These are phyloP conservation scores for Geophilus truncorum DNA, from an alignment of 2,888 invertebrate species.

Conservation along the genomic window DNA sequence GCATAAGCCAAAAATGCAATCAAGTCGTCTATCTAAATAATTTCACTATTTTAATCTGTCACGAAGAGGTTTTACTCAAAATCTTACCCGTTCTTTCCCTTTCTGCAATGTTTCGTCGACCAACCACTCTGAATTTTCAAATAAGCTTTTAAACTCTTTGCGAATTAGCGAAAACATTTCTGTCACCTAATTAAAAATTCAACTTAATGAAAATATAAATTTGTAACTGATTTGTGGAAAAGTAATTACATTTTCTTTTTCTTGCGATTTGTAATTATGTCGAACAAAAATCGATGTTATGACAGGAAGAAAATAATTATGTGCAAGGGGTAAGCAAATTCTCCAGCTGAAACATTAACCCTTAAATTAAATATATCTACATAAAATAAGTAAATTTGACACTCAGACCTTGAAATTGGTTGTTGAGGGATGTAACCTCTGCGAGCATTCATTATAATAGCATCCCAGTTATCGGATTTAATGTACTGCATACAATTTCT, in stretches of 20 bases:
- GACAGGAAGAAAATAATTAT: not conserved
- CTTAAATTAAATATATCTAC: not conserved
- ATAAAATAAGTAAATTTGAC: not conserved
- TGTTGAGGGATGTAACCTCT: not conserved
- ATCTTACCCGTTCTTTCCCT: not conserved
- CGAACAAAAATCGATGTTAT: not conserved
- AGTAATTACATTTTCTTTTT: not conserved
- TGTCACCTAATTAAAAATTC: not conserved
- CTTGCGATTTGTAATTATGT: not conserved
- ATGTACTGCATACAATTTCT: not conserved
- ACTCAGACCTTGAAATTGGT: not conserved
- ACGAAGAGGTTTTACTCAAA: too few relatives aligned
- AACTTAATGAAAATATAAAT: not conserved
- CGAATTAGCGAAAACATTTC: not conserved
- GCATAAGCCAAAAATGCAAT: not conserved
- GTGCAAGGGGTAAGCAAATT: not conserved
- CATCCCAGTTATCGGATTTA: not conserved
- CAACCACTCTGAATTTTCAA: not conserved
- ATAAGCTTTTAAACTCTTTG: not conserved
- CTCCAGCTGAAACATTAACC: not conserved
- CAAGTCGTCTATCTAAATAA: not conserved
- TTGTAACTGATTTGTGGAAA: not conserved
- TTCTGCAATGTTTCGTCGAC: not conserved
- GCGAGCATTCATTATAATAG: not conserved
- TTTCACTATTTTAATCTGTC: too few relatives aligned